These are phyloP conservation scores for Glaucomys volans DNA, from an alignment of 2,113 vertebrate species.

Conservation along the genomic window DNA sequence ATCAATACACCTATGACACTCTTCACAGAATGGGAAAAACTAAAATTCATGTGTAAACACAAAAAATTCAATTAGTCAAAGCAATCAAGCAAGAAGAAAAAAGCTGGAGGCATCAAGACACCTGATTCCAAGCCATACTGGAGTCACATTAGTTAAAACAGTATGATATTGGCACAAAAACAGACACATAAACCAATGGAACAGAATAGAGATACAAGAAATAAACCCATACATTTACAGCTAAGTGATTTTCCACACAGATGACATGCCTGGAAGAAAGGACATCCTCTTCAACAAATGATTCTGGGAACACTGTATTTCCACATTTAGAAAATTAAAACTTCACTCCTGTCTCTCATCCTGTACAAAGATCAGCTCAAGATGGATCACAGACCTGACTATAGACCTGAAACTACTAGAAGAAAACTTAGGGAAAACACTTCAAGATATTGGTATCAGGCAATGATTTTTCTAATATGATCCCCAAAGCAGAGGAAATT, in stretches of 20 bases:
- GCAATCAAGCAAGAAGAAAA: not conserved
- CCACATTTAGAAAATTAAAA: not conserved
- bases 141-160: not conserved
- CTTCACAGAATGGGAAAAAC: not conserved
- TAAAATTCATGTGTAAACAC: not conserved
- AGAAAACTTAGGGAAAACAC: not conserved
- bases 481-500: not conserved
- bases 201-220: not conserved
- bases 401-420: not conserved
- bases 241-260: not conserved
- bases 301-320: too few species aligned
- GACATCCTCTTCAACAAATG: not conserved
- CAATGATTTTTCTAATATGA: not conserved
- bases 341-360: not conserved
- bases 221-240: not conserved
- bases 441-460: not conserved
- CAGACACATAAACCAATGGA: not conserved
- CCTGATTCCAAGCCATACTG: not conserved
- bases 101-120: not conserved
- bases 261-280: not conserved
- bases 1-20: not conserved
- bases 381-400: not conserved
- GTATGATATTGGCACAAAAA: not conserved
- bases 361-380: not conserved
- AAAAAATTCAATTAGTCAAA: not conserved